Evolutionary conservation across 2,113 vertebrate genomes (phyloP).

Genomic region (Podiceps cristatus): DNA sequence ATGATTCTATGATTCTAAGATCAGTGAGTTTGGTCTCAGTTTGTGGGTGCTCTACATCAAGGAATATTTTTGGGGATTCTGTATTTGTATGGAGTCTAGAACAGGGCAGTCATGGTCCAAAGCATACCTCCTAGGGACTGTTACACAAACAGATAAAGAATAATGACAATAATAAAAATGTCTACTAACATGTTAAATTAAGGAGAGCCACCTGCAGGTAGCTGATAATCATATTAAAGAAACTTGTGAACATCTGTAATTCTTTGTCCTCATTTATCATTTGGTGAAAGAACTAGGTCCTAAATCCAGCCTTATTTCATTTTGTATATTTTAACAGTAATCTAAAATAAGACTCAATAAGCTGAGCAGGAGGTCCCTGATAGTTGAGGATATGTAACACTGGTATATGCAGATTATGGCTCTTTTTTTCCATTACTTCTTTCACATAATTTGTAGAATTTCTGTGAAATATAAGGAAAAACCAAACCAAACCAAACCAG

Average conservation of each 20-base stretch:
- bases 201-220: conserved; percentile 11
- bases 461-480: background rate
- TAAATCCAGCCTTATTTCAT: background rate
- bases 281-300: background rate
- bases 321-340: background rate
- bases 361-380: background rate
- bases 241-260: conserved; percentile 31
- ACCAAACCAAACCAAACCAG: rapidly evolving
- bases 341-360: background rate
- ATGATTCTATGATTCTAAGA: too few species aligned
- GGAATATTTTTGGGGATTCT: background rate
- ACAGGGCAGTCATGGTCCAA: background rate
- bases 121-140: background rate
- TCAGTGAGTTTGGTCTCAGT: background rate
- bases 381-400: background rate
- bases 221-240: conserved; percentile 41
- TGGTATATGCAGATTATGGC: background rate
- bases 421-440: background rate
- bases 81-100: background rate
- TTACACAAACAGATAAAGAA: background rate
- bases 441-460: conserved; percentile 10
- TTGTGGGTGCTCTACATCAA: rapidly evolving
- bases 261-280: background rate
- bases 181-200: conserved; percentile 18
- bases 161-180: conserved; percentile 28